These are phyloP conservation scores for Osmerus mordax DNA, from an alignment of 2,113 vertebrate species.

Conservation along the genomic window DNA sequence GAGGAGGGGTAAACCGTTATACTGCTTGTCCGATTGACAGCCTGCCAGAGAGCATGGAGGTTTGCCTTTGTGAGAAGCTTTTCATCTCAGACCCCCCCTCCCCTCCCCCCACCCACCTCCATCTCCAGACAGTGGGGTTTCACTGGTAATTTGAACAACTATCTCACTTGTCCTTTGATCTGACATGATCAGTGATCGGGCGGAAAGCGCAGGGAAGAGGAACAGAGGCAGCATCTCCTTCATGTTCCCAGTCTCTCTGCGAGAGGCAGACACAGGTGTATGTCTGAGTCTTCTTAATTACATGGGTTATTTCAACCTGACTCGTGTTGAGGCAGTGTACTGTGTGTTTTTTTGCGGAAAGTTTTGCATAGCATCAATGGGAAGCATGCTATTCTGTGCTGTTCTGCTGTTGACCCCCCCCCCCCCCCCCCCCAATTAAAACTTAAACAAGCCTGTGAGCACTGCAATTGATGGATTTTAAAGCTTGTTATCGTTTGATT, in stretches of 20 bases:
- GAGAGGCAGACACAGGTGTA: background rate
- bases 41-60: slow-evolving; percentile 7
- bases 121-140: slow-evolving; percentile 6
- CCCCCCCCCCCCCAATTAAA: background rate
- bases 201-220: background rate
- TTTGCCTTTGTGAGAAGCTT: background rate
- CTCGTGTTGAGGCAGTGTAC: no score
- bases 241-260: background rate
- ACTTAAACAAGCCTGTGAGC: background rate
- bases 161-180: slow-evolving; percentile 34
- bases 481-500: no score
- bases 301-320: background rate
- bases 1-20: slow-evolving; percentile 17
- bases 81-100: slow-evolving; percentile 11
- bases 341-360: no score
- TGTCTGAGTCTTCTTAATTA: background rate
- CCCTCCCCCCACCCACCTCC: background rate
- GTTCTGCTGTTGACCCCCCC: no score
- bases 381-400: background rate
- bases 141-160: slow-evolving; percentile 35
- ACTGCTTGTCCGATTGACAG: slow-evolving; percentile 20
- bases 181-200: slow-evolving; percentile 27
- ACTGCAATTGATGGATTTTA: no score
- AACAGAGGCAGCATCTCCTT: background rate
- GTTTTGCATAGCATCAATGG: background rate